Percentiles rank a stretch among this genome's conserved stretches.
Conservation (phyloP, 2,113 vertebrate species). For the Melanotaenia duboulayi region DNA sequence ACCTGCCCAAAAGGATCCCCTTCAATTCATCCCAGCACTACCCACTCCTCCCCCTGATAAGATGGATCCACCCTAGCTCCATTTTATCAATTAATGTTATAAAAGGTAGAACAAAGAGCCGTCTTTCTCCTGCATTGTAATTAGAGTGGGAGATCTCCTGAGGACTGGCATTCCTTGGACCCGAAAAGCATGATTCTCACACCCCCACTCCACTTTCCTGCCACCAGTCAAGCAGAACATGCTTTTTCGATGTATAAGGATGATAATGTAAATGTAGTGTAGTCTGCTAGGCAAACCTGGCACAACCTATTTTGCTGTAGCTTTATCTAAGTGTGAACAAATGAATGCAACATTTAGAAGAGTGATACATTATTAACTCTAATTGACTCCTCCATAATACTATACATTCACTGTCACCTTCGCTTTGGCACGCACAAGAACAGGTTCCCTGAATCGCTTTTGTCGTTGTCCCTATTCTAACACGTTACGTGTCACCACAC, state of each 20-base stretch:
- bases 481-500: constrained; percentile 77
- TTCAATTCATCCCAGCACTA: constrained; percentile 22
- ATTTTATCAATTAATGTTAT: constrained; percentile 86
- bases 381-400: constrained; percentile 78
- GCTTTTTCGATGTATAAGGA: constrained; percentile 71
- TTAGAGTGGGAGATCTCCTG: constrained; percentile 81
- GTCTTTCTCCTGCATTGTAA: constrained; percentile 79
- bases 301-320: constrained; percentile 57
- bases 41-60: constrained; percentile 34
- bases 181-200: constrained; percentile 73
- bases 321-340: constrained; percentile 79
- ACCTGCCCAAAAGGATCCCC: constrained; percentile 62
- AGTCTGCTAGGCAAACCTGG: constrained; percentile 60
- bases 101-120: constrained; percentile 85
- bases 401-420: constrained; percentile 76
- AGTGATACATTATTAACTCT: constrained; percentile 82
- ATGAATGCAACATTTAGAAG: constrained; percentile 74
- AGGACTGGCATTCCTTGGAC: constrained; percentile 74
- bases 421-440: constrained; percentile 58
- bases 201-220: constrained; percentile 16
- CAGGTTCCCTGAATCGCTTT: constrained; percentile 54
- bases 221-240: constrained; percentile 67
- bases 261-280: constrained; percentile 77
- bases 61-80: constrained; percentile 61
- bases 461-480: constrained; percentile 73